phyloP scores from a whole-genome alignment of 37 sponge, comb jelly and placozoan species.

The Mnemiopsis leidyi region DNA sequence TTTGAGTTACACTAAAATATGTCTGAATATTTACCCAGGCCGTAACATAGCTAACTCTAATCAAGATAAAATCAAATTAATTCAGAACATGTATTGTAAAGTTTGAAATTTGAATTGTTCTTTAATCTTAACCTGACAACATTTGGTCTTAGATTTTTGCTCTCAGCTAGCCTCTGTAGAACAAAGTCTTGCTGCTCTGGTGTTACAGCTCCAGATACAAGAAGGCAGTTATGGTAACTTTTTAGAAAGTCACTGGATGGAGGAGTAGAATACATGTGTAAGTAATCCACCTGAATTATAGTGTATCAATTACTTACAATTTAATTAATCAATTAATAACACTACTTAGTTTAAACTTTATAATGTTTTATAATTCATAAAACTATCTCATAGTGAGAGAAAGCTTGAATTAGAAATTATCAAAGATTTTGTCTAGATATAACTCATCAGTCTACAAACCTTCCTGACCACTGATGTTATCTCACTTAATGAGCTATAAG shows the following conservation, averaged over 20 bases:
- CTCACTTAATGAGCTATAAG: conserved; percentile 38
- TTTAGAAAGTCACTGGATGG: neutral
- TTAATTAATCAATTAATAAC: too few species aligned
- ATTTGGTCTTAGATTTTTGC: neutral
- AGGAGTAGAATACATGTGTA: conserved; percentile 14
- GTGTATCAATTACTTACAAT: too few species aligned
- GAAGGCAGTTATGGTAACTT: neutral
- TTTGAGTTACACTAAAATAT: neutral
- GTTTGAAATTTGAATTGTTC: too few species aligned
- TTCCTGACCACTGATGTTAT: conserved; percentile 1
- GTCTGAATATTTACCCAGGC: too few species aligned
- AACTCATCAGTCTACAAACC: too few species aligned
- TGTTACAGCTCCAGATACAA: conserved; percentile 5
- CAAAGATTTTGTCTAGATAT: neutral
- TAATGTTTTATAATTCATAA: too few species aligned
- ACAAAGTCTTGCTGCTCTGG: conserved; percentile 11
- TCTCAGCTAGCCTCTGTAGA: neutral
- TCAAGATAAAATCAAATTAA: too few species aligned
- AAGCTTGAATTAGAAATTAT: too few species aligned
- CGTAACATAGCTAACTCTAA: too few species aligned
- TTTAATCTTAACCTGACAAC: neutral
- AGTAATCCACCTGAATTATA: conserved; percentile 21
- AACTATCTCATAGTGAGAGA: too few species aligned
- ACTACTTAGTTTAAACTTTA: too few species aligned
- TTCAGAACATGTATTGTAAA: too few species aligned